Base-by-base conservation (phyloP, 2,797 vertebrate species). In the Macropus fuliginosus region DNA sequence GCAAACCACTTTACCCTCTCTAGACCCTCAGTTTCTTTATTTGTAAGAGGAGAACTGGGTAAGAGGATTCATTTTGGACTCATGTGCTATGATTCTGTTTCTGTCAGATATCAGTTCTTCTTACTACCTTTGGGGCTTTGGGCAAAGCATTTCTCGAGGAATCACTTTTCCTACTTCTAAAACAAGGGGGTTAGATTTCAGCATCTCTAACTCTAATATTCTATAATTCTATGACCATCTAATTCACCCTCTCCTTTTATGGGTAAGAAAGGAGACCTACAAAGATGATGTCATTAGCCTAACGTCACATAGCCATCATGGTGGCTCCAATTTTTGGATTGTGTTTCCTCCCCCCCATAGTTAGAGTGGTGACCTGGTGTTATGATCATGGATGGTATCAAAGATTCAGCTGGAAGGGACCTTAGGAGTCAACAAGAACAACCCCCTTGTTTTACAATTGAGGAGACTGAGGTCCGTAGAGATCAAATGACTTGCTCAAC, bases 91-190 rank as follows among this genome's bases (percentile, higher is more conserved):
- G 29, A 24, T 81, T 74, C 66, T 46, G n/a, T 46, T 46, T 81
- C n/a, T 81, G 10, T 21, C 46, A 40, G 18, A 10, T 46, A 21
- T 81, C n/a, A 81, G 6, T 81, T 81, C n/a, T 74, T 74, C 5
- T 18, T n/a, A 74, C 27, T 13, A 31, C 56, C 56, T 34, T 40
- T 56, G 34, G 54, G 55, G 52, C 40, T 29, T 89, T 89, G n/a
- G n/a, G 27, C 31, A 27, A 54, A 50, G 18, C n/a, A 92, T 34
- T 93, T 14, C n/a, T 87, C 59, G 29, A 9, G 50, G 54, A 29
- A 90, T 94, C 31, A 18, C 52, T 93, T 95, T 50, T 66, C 27
- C 5, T 10, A 54, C 21, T 90, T 95, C 34, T 94, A 52, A 96
- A 57, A 91, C 12, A 40, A 27, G 55, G 31, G 59, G 13, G 3